Base-by-base conservation (phyloP, 2,888 invertebrate genomes). In the Marasmarcha lunaedactyla region DNA sequence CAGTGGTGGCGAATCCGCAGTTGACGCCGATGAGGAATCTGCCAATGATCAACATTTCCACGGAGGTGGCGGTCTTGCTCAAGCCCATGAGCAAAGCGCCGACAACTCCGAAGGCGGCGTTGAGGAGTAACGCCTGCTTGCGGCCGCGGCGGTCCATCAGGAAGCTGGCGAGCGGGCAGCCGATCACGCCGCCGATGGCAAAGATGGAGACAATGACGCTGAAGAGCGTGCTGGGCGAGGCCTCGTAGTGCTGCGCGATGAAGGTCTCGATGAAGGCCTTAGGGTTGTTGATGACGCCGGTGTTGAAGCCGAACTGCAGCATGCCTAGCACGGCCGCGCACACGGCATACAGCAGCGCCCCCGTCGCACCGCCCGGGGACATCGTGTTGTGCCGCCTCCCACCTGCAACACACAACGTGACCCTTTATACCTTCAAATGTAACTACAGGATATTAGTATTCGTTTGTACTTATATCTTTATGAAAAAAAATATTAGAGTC, bases 141-240 rank as follows among this genome's bases (percentile, higher is more conserved):
- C 89, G 85, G 40, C 91, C 92, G 49, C 87, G 87, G 51, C 81
- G 86, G 54, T 92, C 90, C 15, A 89, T 87, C 47, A 91, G 83
- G 79, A 87, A 88, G 37, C 91, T 92, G n/a, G 90, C 90, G 36
- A 88, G 71, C 33, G 92, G 87, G 39, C 92, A 92, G 14, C 92
- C 92, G 33, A 90, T 73, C 89, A 92, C 90, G 20, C 92, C 93
- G 13, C 92, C 92, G 35, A 92, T 85, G 37, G 91, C 90, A 63
- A 91, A 92, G 49, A 92, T 89, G 48, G 90, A 87, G 40, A 92
- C 92, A 15, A 89, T 88, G 43, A 91, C 66, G 40, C 88, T 85
- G 67, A 87, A 89, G 42, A 89, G 60, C 30, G 86, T 60, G 42
- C 79, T 73, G 20, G 85, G 71, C 36, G 67, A 61, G 43, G 84